Base-by-base conservation (phyloP, 2,888 invertebrate genomes). In the Phragmatobia fuliginosa region DNA sequence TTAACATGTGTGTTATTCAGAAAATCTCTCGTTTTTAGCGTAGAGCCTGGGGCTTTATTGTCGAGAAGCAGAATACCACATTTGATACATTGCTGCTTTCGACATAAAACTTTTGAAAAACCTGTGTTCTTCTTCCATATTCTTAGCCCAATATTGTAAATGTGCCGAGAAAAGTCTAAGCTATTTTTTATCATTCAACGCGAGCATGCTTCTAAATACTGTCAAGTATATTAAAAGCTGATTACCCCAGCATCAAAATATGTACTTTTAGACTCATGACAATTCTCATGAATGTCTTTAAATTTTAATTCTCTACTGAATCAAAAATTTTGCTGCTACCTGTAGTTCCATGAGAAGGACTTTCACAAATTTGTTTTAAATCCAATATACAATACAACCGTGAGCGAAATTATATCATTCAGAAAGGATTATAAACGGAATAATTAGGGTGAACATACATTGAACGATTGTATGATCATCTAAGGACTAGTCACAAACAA, bases 391-490 rank as follows among this genome's bases (percentile, higher is more conserved):
- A n/a, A n/a, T n/a, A n/a, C n/a, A n/a, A n/a, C n/a, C n/a, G n/a
- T n/a, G n/a, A n/a, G n/a, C n/a, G n/a, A n/a, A n/a, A n/a, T n/a
- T n/a, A n/a, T n/a, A n/a, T n/a, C n/a, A n/a, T 38, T 18, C 36
- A 1, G 36, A 28, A 49, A 32, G 36, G 58, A 56, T 58, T 66
- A 41, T 49, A 58, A n/a, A n/a, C n/a, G 58, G 66, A 59, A 66
- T 62, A 33, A 36, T 25, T 56, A 25, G 28, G 2, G 45, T 45
- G 14, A 70, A 66, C 62, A 66, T 59, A 58, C 32, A 52, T 52
- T 33, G 56, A 56, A 32, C 31, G 25, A 6, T 68, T 62, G 21
- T 11, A 2, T 56, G 8, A 52, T 52, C n/a, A 11, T 38, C 38
- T 38, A 11, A 38, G 11, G 7, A 21, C n/a, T 45, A 16, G 45